Percentiles rank a stretch among this genome's conserved stretches.
Conservation (phyloP, 2,888 invertebrate genomes). For the Trachelus troglodyta region DNA sequence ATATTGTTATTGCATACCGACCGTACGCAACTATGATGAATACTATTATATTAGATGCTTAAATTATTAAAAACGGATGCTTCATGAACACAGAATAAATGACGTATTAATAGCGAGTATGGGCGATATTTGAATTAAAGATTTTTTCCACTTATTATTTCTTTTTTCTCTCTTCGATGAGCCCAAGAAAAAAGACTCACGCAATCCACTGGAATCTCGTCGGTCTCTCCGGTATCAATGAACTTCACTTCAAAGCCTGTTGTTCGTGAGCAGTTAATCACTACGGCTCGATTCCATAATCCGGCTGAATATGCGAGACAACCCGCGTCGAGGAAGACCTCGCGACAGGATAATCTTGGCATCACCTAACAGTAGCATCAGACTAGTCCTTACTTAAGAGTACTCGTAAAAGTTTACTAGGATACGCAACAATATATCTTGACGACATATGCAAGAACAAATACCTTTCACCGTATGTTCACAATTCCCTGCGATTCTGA, state of each 20-base stretch:
- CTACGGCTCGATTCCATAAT: slow-evolving; percentile 58
- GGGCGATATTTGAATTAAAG: not conserved
- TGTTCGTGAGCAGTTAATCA: slow-evolving; percentile 47
- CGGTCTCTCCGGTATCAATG: slow-evolving; percentile 60
- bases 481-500: slow-evolving; percentile 18
- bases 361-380: slow-evolving; percentile 56
- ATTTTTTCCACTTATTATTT: not conserved
- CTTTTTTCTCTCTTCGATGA: not conserved
- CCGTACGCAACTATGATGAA: not conserved
- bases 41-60: not conserved
- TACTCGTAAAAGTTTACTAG: not conserved
- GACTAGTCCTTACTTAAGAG: slow-evolving; percentile 26
- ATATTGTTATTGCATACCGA: not conserved
- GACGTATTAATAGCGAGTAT: not conserved
- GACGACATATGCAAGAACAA: not conserved
- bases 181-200: slow-evolving; percentile 51
- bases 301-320: slow-evolving; percentile 57
- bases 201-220: slow-evolving; percentile 49
- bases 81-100: not conserved
- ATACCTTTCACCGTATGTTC: slow-evolving; percentile 1
- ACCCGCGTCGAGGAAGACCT: slow-evolving; percentile 59
- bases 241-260: slow-evolving; percentile 51
- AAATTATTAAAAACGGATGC: not conserved
- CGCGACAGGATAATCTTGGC: slow-evolving; percentile 53
- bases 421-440: slow-evolving; percentile 1